Percentiles rank a stretch among this genome's conserved stretches.
Evolutionary conservation across 1,140 invertebrate genomes (phyloP).

Genomic region (Rhynchophorus ferrugineus): DNA sequence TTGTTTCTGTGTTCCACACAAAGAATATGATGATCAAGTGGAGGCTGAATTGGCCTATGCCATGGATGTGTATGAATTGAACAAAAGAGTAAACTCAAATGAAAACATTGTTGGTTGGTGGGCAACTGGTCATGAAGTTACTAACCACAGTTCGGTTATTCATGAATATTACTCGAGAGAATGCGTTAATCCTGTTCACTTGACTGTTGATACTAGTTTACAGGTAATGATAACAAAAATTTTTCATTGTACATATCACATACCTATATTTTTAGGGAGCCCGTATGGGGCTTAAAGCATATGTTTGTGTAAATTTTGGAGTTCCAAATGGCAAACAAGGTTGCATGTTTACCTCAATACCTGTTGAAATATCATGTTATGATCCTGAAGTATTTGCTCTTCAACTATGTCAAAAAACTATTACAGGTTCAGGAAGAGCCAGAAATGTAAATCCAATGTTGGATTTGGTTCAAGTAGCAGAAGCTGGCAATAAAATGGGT

Average conservation of each 20-base stretch:
- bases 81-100: conserved; percentile 81
- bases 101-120: conserved; percentile 96
- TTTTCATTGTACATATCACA: neutral
- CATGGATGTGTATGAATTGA: conserved; percentile 88
- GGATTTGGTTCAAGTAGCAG: conserved; percentile 71
- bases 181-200: conserved; percentile 87
- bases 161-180: conserved; percentile 95
- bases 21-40: conserved; percentile 91
- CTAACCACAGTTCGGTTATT: conserved; percentile 92
- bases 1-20: conserved; percentile 95
- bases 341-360: conserved; percentile 92
- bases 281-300: conserved; percentile 86
- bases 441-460: conserved; percentile 69
- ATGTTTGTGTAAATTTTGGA: conserved; percentile 58
- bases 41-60: conserved; percentile 94
- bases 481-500: conserved; percentile 70
- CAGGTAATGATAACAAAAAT: conserved; percentile 33
- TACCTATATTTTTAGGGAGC: conserved; percentile 40
- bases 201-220: conserved; percentile 89
- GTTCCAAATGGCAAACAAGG: conserved; percentile 69
- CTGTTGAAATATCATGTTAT: conserved; percentile 77
- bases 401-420: conserved; percentile 69
- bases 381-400: conserved; percentile 83
- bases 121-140: conserved; percentile 93
- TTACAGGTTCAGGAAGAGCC: conserved; percentile 47